Base-by-base conservation (phyloP, 2,888 invertebrate genomes). In the Chalcis sispes region DNA sequence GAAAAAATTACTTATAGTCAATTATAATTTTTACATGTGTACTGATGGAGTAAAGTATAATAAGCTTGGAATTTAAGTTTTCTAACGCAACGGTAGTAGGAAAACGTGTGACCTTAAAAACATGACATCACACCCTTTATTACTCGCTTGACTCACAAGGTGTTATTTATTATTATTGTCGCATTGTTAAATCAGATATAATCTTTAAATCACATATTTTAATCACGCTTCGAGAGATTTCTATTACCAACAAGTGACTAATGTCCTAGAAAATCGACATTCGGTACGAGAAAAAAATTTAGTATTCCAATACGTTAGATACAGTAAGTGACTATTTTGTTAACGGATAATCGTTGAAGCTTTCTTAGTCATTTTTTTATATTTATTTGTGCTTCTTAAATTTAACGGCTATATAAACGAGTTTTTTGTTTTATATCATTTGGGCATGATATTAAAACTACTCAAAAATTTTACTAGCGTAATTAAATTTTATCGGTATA, bases 401-500 rank as follows among this genome's bases (percentile, higher is more conserved):
- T 64, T 15, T 64, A 18, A 32, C 15, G 15, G 20, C 18, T 32
- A 7, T 27, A 46, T 0, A 32, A 4, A 5, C n/a, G 27, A 42
- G 54, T n/a, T 64, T 52, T 65, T 29, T 25, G 4, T 36, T 36
- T 36, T 36, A 2, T 65, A n/a, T 25, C 2, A n/a, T 8, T 8
- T 46, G 13, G n/a, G 23, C 15, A 1, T 27, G n/a, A 50, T 70
- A 52, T 71, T 36, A 20, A 15, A 27, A 18, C n/a, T 1, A 40
- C 23, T 61, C 29, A 20, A 40, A 65, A 27, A 13, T 18, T 15
- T 15, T 54, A 62, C 20, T 7, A 5, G 48, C 23, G 20, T 56
- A 58, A 65, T 72, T 58, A 72, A 65, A 65, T 65, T 46, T 56
- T 58, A 64, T 46, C 46, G 46, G 2, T 8, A 56, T 46, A 58